A percentile compares a stretch with the other conserved stretches of the same genome.
Conservation (phyloP, 2,797 vertebrate genomes). For the Enteromius radiatus region DNA sequence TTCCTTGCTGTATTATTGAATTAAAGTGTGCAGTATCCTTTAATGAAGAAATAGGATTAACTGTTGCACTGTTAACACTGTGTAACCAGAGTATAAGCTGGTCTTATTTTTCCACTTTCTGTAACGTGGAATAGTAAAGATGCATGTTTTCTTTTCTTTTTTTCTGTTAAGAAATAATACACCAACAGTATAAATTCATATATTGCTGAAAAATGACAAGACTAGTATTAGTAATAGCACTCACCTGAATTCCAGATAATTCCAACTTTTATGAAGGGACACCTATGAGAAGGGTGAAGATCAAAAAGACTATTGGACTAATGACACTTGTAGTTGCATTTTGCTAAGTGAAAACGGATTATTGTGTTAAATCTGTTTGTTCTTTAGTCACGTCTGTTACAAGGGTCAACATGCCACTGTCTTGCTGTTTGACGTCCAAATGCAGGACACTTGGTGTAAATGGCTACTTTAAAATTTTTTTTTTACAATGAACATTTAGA, state of each 20-base stretch:
- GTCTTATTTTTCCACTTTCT: not conserved
- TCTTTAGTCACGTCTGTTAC: conserved; percentile 14
- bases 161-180: not conserved
- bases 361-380: not conserved
- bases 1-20: conserved; percentile 29
- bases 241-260: not conserved
- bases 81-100: conserved; percentile 61
- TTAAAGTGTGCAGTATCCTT: conserved; percentile 33
- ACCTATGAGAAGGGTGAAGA: not conserved
- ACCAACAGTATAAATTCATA: not conserved
- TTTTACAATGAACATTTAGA: conserved; percentile 2
- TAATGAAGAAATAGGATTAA: conserved; percentile 48
- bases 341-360: not conserved
- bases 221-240: not conserved
- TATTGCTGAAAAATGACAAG: not conserved
- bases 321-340: not conserved
- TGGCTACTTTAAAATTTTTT: not conserved
- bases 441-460: not conserved
- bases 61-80: conserved; percentile 44
- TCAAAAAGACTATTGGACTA: not conserved
- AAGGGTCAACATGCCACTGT: conserved; percentile 14
- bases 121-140: not conserved
- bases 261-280: not conserved
- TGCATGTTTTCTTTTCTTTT: not conserved
- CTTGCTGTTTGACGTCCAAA: not conserved